These are phyloP conservation scores for Campodea augens DNA, from an alignment of 1,140 invertebrate species.

Conservation along the genomic window DNA sequence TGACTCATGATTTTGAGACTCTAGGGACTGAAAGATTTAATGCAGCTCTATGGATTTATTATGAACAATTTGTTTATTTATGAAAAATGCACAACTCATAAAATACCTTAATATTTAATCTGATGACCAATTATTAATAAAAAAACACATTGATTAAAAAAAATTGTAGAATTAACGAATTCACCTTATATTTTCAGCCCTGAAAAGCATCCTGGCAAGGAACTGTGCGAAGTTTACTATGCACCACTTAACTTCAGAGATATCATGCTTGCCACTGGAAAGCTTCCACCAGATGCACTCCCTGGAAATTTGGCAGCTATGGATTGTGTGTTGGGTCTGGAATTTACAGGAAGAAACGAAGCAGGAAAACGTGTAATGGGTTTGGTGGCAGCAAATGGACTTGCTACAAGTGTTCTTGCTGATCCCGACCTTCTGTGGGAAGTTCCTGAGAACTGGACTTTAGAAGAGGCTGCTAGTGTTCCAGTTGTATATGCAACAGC, in stretches of 20 bases:
- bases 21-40: too few relatives aligned
- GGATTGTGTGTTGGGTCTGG: conserved; percentile 41
- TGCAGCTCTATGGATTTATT: too few relatives aligned
- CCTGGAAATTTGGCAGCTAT: conserved; percentile 57
- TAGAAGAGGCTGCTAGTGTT: conserved; percentile 38
- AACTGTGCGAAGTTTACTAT: conserved; percentile 76
- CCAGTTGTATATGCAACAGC: conserved; percentile 36
- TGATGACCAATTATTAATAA: too few relatives aligned
- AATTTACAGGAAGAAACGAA: conserved; percentile 30
- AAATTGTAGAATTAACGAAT: background rate
- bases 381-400: conserved; percentile 31
- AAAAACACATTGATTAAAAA: too few relatives aligned
- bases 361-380: conserved; percentile 36
- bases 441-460: conserved; percentile 32
- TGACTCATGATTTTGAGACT: too few relatives aligned
- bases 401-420: conserved; percentile 65
- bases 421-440: conserved; percentile 35
- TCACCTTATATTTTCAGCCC: background rate
- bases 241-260: conserved; percentile 92
- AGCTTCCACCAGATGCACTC: conserved; percentile 82
- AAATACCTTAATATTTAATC: too few relatives aligned
- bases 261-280: conserved; percentile 91
- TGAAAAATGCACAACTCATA: too few relatives aligned
- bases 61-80: too few relatives aligned
- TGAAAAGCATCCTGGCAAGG: conserved; percentile 23